These are phyloP conservation scores for Darevskia mixta DNA, from an alignment of 2,797 vertebrate species.

Conservation along the genomic window DNA sequence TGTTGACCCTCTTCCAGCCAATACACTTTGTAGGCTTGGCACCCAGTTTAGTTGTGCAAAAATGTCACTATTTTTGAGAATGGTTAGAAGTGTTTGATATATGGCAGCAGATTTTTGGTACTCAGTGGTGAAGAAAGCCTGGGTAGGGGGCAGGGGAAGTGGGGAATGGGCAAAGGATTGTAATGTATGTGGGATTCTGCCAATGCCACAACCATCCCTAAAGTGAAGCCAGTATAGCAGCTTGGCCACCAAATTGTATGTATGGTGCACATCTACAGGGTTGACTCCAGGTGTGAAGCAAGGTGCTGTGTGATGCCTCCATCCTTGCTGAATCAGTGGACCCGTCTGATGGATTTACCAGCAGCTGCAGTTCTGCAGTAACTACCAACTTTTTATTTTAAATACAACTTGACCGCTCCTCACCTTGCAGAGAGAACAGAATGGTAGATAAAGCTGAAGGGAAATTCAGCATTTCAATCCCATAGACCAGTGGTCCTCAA, in stretches of 20 bases:
- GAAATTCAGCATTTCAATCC: neutral
- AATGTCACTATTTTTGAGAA: neutral
- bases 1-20: conserved; percentile 1
- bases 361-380: neutral
- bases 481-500: too few relatives aligned
- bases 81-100: neutral
- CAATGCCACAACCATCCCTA: neutral
- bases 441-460: neutral
- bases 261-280: neutral
- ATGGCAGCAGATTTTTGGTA: neutral
- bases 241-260: neutral
- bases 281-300: neutral
- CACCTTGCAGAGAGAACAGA: neutral
- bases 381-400: neutral
- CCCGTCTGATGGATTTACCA: neutral
- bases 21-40: neutral
- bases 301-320: neutral
- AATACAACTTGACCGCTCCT: neutral
- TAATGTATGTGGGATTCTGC: neutral
- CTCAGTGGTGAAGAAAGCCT: neutral
- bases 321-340: neutral
- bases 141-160: too few relatives aligned
- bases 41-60: neutral
- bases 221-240: neutral
- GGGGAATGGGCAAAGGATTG: neutral